Conservation (phyloP, 2,888 invertebrate genomes). For the Melolontha melolontha region DNA sequence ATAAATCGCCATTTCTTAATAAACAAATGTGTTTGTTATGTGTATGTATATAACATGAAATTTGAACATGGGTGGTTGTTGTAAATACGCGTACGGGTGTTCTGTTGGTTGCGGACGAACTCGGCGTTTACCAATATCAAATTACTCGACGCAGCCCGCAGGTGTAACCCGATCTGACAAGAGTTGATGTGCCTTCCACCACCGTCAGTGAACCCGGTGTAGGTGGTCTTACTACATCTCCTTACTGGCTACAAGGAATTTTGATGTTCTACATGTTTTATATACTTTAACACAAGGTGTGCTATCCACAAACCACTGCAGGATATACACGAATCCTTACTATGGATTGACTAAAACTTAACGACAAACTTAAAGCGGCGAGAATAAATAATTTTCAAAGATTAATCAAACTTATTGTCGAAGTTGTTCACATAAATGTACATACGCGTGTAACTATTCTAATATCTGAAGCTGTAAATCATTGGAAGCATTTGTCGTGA, state of each 20-base stretch:
- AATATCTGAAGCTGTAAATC: constrained; percentile 27
- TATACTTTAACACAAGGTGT: constrained; percentile 37
- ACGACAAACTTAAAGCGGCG: too few relatives aligned
- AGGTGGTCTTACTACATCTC: constrained; percentile 51
- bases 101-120: constrained; percentile 54
- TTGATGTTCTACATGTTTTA: constrained; percentile 43
- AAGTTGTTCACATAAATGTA: not conserved
- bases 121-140: constrained; percentile 57
- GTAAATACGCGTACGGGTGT: constrained; percentile 50
- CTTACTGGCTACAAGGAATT: constrained; percentile 46
- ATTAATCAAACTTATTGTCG: too few relatives aligned
- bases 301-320: constrained; percentile 12
- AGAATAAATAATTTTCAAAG: too few relatives aligned
- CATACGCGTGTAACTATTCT: constrained; percentile 25
- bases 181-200: constrained; percentile 47
- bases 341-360: too few relatives aligned
- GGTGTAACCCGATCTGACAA: constrained; percentile 60
- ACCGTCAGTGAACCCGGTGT: constrained; percentile 46
- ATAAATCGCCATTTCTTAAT: constrained; percentile 30
- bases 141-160: constrained; percentile 62
- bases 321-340: not conserved
- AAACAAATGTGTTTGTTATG: constrained; percentile 32
- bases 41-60: constrained; percentile 38
- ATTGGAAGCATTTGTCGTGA: constrained; percentile 23
- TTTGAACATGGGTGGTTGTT: constrained; percentile 48